Percentiles rank a stretch among this genome's conserved stretches.
Conservation (phyloP, 2,888 invertebrate genomes). For the Rhodophaea formosa region DNA sequence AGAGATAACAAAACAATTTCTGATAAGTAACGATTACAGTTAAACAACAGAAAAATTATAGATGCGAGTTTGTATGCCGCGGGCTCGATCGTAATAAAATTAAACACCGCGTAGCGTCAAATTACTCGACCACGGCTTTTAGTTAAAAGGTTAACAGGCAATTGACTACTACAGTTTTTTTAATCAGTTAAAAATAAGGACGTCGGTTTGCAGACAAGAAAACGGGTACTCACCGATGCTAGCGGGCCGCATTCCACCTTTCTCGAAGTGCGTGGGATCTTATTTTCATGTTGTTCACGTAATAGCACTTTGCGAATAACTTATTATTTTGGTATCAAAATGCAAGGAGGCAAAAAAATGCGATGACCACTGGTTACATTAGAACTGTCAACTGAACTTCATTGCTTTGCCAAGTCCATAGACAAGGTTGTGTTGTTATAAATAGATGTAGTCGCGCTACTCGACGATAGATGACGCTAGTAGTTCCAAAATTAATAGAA, state of each 20-base stretch:
- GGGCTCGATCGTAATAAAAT: conserved; percentile 76
- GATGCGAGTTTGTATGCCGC: conserved; percentile 58
- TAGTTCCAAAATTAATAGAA: conserved; percentile 13
- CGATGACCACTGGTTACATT: conserved; percentile 77
- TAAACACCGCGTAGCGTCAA: conserved; percentile 78
- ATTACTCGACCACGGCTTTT: conserved; percentile 80
- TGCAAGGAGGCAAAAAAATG: conserved; percentile 78
- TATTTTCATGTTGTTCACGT: conserved; percentile 81
- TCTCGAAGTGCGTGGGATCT: conserved; percentile 75
- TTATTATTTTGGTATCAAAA: conserved; percentile 80
- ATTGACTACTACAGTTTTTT: conserved; percentile 81
- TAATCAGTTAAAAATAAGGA: conserved; percentile 80
- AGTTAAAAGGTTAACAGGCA: conserved; percentile 82
- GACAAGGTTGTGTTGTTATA: conserved; percentile 69
- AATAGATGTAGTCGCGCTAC: conserved; percentile 59
- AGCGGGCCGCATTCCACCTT: conserved; percentile 77
- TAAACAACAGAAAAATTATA: conserved; percentile 39
- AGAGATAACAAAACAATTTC: conserved; percentile 73
- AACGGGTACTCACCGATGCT: conserved; percentile 68
- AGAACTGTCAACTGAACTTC: conserved; percentile 80
- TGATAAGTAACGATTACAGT: conserved; percentile 67
- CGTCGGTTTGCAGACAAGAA: conserved; percentile 51
- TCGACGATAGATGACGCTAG: conserved; percentile 53
- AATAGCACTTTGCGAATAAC: conserved; percentile 78
- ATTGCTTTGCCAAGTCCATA: conserved; percentile 74